A percentile compares a stretch with the other conserved stretches of the same genome.
These are phyloP conservation scores for Bolinopsis microptera DNA, from an alignment of 37 sponge, comb jelly and placozoan species.

Conservation along the genomic window DNA sequence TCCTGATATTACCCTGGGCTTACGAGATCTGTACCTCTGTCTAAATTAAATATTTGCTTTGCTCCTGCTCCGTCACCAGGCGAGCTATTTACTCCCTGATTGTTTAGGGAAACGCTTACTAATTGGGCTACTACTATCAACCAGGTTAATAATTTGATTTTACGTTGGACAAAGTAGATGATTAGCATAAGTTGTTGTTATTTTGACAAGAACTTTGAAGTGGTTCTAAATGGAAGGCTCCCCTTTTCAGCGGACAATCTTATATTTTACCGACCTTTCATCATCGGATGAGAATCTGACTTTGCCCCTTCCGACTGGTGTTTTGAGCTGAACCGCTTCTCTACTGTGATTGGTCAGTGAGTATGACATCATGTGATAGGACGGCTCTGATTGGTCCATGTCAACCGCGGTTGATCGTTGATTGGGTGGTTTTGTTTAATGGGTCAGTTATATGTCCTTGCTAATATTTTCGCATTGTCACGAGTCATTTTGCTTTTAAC, in stretches of 20 bases:
- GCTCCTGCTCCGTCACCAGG: not conserved
- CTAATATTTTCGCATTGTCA: slow-evolving; percentile 35
- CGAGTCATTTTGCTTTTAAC: slow-evolving; percentile 50
- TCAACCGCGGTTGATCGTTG: not conserved
- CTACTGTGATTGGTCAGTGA: not conserved
- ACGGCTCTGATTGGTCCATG: not conserved
- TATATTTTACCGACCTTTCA: not conserved
- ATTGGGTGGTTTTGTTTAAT: slow-evolving; percentile 21
- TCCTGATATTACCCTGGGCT: not conserved
- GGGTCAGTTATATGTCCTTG: not conserved
- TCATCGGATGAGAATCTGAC: not conserved
- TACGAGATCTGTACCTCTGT: not conserved
- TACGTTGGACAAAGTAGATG: slow-evolving; percentile 55
- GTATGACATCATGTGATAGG: not conserved
- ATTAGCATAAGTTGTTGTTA: slow-evolving; percentile 42
- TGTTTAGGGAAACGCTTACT: not conserved
- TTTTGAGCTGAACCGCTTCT: not conserved
- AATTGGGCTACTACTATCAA: not conserved
- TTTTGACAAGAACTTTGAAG: slow-evolving; percentile 28
- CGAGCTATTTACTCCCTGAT: not conserved
- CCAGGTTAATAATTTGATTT: not conserved
- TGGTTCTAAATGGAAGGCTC: not conserved
- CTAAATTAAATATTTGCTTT: not conserved
- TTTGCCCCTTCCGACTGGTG: not conserved
- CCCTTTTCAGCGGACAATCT: not conserved